Evolutionary conservation across 1,140 invertebrate genomes (phyloP), one percentile per base, ranked within the genome.

Genomic region (Heliconius congener): DNA sequence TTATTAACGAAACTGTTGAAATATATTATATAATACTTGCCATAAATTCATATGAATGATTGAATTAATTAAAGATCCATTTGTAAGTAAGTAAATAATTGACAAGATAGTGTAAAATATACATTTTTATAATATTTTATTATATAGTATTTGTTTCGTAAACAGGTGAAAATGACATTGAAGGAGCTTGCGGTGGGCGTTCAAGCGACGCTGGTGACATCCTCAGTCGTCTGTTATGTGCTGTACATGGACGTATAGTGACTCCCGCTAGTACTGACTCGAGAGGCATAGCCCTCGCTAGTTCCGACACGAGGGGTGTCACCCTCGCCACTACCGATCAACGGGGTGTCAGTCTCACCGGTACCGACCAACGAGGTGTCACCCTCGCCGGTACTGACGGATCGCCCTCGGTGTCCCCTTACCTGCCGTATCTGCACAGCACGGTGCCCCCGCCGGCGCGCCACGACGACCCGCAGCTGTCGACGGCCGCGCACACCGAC

Each of bases 91-190:
- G 55, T 60, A 60, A 52, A 52, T 52, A 52, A 52, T 19, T 8
- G 6, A 52, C 50, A 2, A 52, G 50, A 52, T 52, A 52, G 50
- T 52, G 18, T 19, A 52, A 52, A 19, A 52, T 52, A 2, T 52
- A 19, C 0, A 52, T 18, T 8, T 52, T 52, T 52, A 6, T 19
- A 52, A 8, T 8, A 18, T 19, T 52, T 18, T 8, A 18, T 52
- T 19, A 52, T 52, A 52, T 8, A 52, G 8, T 19, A 52, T 19
- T 19, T 52, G 5, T 50, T 23, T 9, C 34, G 11, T 78, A n/a
- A 18, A 73, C 86, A 94, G 92, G 92, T 16, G 92, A 94, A 78
- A 92, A 93, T 76, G 92, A 93, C 81, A 87, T 93, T 8, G 92
- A 94, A 78, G 88, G 85, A 52, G 88, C 83, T 0, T 84, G 79